Base-by-base conservation (phyloP, 2,113 vertebrate genomes). In the Crocuta crocuta region DNA sequence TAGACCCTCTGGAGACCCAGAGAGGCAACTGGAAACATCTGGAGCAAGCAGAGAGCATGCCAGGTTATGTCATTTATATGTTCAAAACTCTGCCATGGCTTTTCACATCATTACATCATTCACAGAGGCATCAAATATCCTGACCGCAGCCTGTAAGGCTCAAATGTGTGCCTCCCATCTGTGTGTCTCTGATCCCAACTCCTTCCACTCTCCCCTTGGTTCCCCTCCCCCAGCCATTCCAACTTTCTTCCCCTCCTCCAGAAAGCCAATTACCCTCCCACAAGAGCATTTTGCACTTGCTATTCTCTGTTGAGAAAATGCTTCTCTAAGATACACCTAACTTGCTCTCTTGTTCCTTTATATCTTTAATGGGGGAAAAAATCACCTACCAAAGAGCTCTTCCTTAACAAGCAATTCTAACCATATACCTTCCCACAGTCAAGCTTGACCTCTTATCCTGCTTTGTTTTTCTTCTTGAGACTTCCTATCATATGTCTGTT, bases 61-160 rank as follows among this genome's bases (percentile, higher is more conserved):
- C 4, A 2, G 15, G n/a, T 73, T 48, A 8, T 16, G 7, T 65
- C 65, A 65, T 23, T 31, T 2, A 15, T 15, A 21, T 10, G 43
- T 4, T 90, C 66, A 58, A 50, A 83, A 74, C 31, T 73, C n/a
- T 70, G 21, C 13, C 13, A 50, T 58, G 55, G 8, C 1, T 55
- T 19, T 53, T 17, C 50, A 70, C 13, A 3, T 84, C 24, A 12
- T 24, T 45, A 65, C 7, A 3, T 84, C 28, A 16, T 24, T 45
- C 9, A 58, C 33, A 89, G 39, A 63, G 53, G 10, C 66, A 35
- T n/a, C 45, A 55, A n/a, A 88, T 3, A 24, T n/a, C 10, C 8
- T 68, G 16, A 4, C 23, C 0, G 3, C 33, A 39, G 24, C 45
- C 45, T 28, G 0, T 4, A 35, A 10, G 21, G 19, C 15, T 21